A percentile compares a stretch with the other conserved stretches of the same genome.
These are phyloP conservation scores for Fopius arisanus DNA, from an alignment of 1,140 invertebrate species.

Conservation along the genomic window DNA sequence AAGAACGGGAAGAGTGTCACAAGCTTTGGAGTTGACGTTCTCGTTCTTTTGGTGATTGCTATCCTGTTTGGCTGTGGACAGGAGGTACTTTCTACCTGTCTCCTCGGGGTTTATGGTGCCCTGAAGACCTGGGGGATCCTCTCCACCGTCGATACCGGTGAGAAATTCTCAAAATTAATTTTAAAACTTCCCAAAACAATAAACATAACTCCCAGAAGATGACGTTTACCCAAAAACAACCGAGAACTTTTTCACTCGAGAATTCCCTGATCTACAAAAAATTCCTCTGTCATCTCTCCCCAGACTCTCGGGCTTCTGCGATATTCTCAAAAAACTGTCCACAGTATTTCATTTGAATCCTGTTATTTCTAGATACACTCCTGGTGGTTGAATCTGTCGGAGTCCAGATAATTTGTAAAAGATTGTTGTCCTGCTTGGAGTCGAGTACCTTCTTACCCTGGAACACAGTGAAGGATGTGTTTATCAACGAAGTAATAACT, in stretches of 20 bases:
- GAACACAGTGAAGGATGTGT: slow-evolving; percentile 65
- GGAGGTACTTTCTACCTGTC: not conserved
- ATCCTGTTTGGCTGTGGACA: not conserved
- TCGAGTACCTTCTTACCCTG: slow-evolving; percentile 63
- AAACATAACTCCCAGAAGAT: no score
- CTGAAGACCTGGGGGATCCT: not conserved
- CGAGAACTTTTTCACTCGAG: no score
- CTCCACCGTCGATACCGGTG: slow-evolving; percentile 15
- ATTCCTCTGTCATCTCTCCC: no score
- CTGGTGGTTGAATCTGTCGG: slow-evolving; percentile 66
- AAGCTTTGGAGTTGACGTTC: not conserved
- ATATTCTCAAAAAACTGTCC: not conserved
- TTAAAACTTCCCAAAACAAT: not conserved
- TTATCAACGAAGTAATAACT: slow-evolving; percentile 71
- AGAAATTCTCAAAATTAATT: not conserved
- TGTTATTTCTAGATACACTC: slow-evolving; percentile 61
- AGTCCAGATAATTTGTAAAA: slow-evolving; percentile 60
- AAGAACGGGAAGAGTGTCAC: not conserved
- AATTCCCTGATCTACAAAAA: no score
- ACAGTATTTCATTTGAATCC: not conserved
- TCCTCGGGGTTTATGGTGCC: not conserved
- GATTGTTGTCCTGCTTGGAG: slow-evolving; percentile 54
- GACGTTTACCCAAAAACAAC: no score
- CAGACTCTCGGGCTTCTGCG: no score
- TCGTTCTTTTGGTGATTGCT: not conserved